A percentile compares a stretch with the other conserved stretches of the same genome.
phyloP scores from a whole-genome alignment of 2,797 vertebrate genomes.

The Syncerus caffer region DNA sequence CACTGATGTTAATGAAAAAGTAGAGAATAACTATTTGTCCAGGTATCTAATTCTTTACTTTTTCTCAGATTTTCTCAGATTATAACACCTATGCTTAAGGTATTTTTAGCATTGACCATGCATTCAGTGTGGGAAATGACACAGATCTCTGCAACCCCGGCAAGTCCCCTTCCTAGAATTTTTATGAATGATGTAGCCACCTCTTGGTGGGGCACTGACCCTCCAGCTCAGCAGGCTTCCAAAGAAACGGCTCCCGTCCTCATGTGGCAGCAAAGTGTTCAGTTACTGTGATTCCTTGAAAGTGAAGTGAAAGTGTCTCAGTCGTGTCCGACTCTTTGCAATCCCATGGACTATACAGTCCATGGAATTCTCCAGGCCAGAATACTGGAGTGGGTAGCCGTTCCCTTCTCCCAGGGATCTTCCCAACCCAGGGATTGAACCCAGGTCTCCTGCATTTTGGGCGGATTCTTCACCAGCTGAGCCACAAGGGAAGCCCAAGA shows the following conservation, averaged over 20 bases:
- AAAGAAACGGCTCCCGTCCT: background rate
- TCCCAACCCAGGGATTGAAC: background rate
- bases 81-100: background rate
- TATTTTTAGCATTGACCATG: background rate
- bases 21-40: background rate
- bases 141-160: background rate
- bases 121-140: background rate
- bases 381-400: background rate
- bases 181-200: background rate
- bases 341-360: background rate
- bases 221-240: background rate
- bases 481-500: background rate
- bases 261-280: background rate
- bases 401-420: background rate
- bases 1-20: background rate
- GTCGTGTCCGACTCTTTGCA: background rate
- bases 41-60: background rate
- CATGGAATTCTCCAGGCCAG: background rate
- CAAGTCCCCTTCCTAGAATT: background rate
- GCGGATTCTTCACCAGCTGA: background rate
- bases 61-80: background rate
- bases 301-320: background rate
- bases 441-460: fast-evolving
- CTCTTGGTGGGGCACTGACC: background rate
- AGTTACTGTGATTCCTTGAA: background rate